These are phyloP conservation scores for Olivierus martensii DNA, from an alignment of 1,140 invertebrate genomes.

Conservation along the genomic window DNA sequence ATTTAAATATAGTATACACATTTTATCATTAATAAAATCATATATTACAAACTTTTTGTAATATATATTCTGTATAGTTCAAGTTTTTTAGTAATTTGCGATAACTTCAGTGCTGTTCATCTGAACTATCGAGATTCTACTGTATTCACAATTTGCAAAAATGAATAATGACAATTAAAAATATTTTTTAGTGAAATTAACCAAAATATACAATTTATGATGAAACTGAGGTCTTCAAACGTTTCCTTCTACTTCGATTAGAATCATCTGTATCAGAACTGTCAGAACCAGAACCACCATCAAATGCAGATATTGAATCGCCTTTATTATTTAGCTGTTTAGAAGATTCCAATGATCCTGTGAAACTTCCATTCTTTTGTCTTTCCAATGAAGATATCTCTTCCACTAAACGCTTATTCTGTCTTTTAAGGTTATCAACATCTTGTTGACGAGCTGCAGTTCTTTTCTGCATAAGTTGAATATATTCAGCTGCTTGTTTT, in stretches of 20 bases:
- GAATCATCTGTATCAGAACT: conserved; percentile 36
- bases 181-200: too few species aligned
- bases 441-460: conserved; percentile 82
- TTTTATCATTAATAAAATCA: too few species aligned
- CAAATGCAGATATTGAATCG: conserved; percentile 32
- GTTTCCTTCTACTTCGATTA: conserved; percentile 34
- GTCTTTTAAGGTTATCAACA: conserved; percentile 82
- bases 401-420: conserved; percentile 74
- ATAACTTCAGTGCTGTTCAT: too few species aligned
- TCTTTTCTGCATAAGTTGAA: conserved; percentile 84
- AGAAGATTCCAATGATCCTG: conserved; percentile 29
- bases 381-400: conserved; percentile 56
- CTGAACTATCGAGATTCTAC: too few species aligned
- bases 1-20: too few species aligned
- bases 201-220: too few species aligned
- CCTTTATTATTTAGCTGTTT: conserved; percentile 23
- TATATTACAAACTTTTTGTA: too few species aligned
- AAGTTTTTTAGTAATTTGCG: too few species aligned
- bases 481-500: conserved; percentile 95
- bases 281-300: conserved; percentile 34
- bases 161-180: too few species aligned
- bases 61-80: too few species aligned
- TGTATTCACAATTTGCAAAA: too few species aligned
- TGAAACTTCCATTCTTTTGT: conserved; percentile 47
- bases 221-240: conserved; percentile 25